Conservation (phyloP, 2,888 invertebrate genomes). For the Orthosia gracilis region DNA sequence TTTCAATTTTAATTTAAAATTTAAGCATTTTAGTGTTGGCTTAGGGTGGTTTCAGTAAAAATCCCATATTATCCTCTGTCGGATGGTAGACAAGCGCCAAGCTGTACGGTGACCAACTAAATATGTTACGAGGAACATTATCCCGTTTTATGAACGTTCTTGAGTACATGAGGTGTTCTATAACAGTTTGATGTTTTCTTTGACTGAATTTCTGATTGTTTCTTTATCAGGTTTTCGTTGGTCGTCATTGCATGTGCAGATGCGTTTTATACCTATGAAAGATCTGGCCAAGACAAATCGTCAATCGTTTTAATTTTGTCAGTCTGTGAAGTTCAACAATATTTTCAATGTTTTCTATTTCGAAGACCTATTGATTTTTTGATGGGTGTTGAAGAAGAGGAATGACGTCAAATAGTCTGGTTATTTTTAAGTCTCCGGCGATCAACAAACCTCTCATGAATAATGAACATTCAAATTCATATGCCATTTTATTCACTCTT, state of each 20-base stretch:
- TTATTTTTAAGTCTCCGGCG: background rate
- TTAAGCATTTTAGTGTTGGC: slow-evolving; percentile 81
- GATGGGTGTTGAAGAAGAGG: background rate
- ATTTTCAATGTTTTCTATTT: background rate
- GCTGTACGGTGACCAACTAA: slow-evolving; percentile 70
- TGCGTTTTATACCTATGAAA: background rate
- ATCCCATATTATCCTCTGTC: slow-evolving; percentile 83
- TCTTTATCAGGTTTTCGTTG: background rate
- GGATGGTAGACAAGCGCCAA: slow-evolving; percentile 75
- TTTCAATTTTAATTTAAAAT: slow-evolving; percentile 72
- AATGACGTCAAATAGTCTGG: background rate
- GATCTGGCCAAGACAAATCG: background rate
- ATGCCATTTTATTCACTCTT: too few relatives aligned
- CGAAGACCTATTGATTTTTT: background rate
- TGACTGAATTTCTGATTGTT: too few relatives aligned
- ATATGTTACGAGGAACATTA: slow-evolving; percentile 50
- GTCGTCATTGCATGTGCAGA: background rate
- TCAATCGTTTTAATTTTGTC: too few relatives aligned
- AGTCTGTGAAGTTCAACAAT: background rate
- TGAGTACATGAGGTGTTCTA: slow-evolving; percentile 26
- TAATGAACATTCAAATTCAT: background rate
- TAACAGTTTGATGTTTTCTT: too few relatives aligned
- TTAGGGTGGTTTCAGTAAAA: slow-evolving; percentile 82
- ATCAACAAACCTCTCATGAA: background rate
- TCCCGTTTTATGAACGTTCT: slow-evolving; percentile 58